Base-by-base conservation (phyloP, 1,140 invertebrate genomes). In the Papilio xuthus region DNA sequence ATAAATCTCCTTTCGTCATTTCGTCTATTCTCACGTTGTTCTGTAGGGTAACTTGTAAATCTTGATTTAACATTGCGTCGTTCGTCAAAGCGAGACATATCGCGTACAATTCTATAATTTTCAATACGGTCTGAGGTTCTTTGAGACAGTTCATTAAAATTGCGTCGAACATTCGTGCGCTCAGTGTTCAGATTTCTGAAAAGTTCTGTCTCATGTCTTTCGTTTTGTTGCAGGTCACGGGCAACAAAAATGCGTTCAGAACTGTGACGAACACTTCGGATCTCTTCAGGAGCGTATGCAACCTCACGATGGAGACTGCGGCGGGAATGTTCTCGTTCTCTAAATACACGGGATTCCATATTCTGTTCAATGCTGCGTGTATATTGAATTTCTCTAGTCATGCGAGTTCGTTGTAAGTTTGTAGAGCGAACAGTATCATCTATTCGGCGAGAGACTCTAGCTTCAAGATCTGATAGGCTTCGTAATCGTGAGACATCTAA, bases 41-140 rank as follows among this genome's bases (percentile, higher is more conserved):
- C 60, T 13, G 60, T 28, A 15, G 26, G 26, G 7, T 7, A 60
- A 60, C 4, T 60, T 13, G 20, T 67, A 15, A 67, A 12, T 67
- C 60, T 67, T 67, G 26, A 67, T 67, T 15, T 67, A 18, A 67
- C 26, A 67, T 67, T 67, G 4, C 26, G 60, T 67, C 60, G 60
- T 32, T 67, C 26, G 53, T 56, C n/a, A 67, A 28, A 15, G 28
- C 26, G 13, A 26, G 26, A 15, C 13, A 37, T 10, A 71, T 72
- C 23, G 7, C 23, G 71, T 26, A n/a, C 20, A 53, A 18, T 20
- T 9, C 50, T 53, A n/a, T 20, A 18, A 53, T 53, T n/a, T 53
- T 3, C 50, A 53, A 53, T 53, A 53, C 50, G 50, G n/a, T 20
- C n/a, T 20, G n/a, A 20, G 3, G 41, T 47, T 26, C n/a, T 47